Base-by-base conservation (phyloP, 2,797 vertebrate species). In the Xenops minutus region DNA sequence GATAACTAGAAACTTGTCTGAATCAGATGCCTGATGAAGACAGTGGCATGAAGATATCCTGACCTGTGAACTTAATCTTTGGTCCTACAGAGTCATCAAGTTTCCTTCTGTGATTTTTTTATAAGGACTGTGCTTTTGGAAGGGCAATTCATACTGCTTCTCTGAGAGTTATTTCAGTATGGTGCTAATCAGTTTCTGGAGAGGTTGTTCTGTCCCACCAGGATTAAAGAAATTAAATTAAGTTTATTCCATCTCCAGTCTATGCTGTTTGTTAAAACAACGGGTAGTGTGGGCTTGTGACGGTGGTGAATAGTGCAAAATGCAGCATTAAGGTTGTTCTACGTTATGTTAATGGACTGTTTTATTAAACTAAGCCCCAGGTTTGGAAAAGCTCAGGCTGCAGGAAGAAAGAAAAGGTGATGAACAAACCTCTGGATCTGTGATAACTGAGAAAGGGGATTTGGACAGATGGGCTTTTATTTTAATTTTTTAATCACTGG, bases 71-170 rank as follows among this genome's bases (percentile, higher is more conserved):
- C 37, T 62, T 62, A 39, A 41, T 20, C 29, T 62, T 30, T 63
- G 61, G 29, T 32, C 21, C 61, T 63, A 43, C 21, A 44, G 15
- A 44, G 15, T 44, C 30, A 24, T 16, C 14, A 63, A 23, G 15
- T 44, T 44, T n/a, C 41, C 10, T 56, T 56, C 16, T 56, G 6
- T 0, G 0, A n/a, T 46, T 23, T 37, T 54, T 61, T 41, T 2
- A 30, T 66, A 54, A 44, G 24, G 18, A 29, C 17, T 48, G 8
- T 30, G 8, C 7, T 30, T 58, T 58, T 9, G 14, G 13, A 37
- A 68, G 14, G n/a, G 13, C 5, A 21, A 27, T 48, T 63, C 44
- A 24, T 4, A 2, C 23, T 21, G 7, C 15, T 44, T 75, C 13
- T 58, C 29, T 64, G 26, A 16, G 24, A 32, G 2, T 64, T 1